A percentile compares a stretch with the other conserved stretches of the same genome.
Conservation (phyloP, 2,888 invertebrate species). For the Andrena camellia region DNA sequence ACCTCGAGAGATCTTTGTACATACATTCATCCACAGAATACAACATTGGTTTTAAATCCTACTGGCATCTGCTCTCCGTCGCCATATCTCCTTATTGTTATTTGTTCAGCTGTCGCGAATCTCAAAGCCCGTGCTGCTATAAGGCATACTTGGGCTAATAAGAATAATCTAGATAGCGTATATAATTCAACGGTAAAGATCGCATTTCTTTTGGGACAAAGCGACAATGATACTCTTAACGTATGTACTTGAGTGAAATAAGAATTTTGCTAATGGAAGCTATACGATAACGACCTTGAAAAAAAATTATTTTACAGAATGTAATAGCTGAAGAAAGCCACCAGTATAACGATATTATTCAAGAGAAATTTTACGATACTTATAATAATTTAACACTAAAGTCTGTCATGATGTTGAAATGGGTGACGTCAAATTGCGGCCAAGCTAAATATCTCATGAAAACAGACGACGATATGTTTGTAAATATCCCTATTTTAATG, state of each 20-base stretch:
- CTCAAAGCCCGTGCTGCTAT: slow-evolving; percentile 89
- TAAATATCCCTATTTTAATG: slow-evolving; percentile 91
- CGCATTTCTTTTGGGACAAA: slow-evolving; percentile 88
- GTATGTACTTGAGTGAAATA: slow-evolving; percentile 75
- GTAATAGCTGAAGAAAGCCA: slow-evolving; percentile 89
- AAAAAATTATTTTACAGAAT: slow-evolving; percentile 84
- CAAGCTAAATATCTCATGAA: slow-evolving; percentile 91
- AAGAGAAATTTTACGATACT: slow-evolving; percentile 93
- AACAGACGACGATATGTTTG: slow-evolving; percentile 95
- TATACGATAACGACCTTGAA: not conserved
- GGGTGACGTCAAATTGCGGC: slow-evolving; percentile 90
- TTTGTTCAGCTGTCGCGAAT: slow-evolving; percentile 91
- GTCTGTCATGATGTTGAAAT: slow-evolving; percentile 93
- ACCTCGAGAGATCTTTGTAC: slow-evolving; percentile 90
- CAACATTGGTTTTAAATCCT: slow-evolving; percentile 89
- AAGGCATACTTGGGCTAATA: slow-evolving; percentile 90
- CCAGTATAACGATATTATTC: slow-evolving; percentile 91
- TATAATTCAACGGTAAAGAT: slow-evolving; percentile 84
- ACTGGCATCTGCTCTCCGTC: slow-evolving; percentile 86
- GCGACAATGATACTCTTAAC: slow-evolving; percentile 87
- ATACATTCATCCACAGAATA: slow-evolving; percentile 90
- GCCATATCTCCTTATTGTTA: slow-evolving; percentile 90
- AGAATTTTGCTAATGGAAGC: slow-evolving; percentile 1
- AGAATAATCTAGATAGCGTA: slow-evolving; percentile 83
- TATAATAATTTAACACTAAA: slow-evolving; percentile 95